Conservation (phyloP, 1,140 invertebrate genomes). For the Aphaenogaster rudis region DNA sequence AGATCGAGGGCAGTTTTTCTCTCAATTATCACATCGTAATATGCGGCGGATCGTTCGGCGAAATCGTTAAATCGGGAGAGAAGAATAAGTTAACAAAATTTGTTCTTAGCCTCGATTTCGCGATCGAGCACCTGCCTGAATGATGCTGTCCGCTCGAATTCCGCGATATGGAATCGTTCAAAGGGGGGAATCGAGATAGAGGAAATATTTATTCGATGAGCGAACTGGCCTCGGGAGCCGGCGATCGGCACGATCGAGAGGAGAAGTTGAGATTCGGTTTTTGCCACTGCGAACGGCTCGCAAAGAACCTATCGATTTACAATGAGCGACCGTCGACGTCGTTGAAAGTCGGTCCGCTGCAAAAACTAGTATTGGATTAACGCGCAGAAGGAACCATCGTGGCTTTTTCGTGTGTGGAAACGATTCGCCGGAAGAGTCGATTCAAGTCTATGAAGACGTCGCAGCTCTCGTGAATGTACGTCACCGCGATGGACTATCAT, state of each 20-base stretch:
- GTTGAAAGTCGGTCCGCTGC: conserved; percentile 44
- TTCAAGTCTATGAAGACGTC: conserved; percentile 74
- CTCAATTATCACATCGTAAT: conserved; percentile 50
- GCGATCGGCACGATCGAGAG: neutral
- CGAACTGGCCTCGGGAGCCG: conserved; percentile 19
- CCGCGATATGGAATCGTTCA: conserved; percentile 57
- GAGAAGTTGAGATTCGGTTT: conserved; percentile 65
- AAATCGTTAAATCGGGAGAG: conserved; percentile 34
- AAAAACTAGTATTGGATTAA: conserved; percentile 79
- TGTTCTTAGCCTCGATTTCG: conserved; percentile 65
- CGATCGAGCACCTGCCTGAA: conserved; percentile 71
- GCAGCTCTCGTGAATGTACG: conserved; percentile 60
- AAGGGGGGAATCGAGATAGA: conserved; percentile 45
- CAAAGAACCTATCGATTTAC: conserved; percentile 74
- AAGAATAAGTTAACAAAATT: conserved; percentile 63
- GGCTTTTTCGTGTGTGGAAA: conserved; percentile 66
- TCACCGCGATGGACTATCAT: conserved; percentile 48
- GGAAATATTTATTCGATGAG: conserved; percentile 70
- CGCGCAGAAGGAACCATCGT: conserved; percentile 63
- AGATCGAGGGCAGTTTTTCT: neutral
- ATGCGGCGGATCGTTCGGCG: conserved; percentile 15
- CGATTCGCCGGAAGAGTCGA: conserved; percentile 56
- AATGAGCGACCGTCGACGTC: conserved; percentile 68
- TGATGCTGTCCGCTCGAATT: conserved; percentile 73
- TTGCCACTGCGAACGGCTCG: conserved; percentile 61